Evolutionary conservation across 2,113 vertebrate genomes (phyloP).

Genomic region (Rhinolophus ferrumequinum): DNA sequence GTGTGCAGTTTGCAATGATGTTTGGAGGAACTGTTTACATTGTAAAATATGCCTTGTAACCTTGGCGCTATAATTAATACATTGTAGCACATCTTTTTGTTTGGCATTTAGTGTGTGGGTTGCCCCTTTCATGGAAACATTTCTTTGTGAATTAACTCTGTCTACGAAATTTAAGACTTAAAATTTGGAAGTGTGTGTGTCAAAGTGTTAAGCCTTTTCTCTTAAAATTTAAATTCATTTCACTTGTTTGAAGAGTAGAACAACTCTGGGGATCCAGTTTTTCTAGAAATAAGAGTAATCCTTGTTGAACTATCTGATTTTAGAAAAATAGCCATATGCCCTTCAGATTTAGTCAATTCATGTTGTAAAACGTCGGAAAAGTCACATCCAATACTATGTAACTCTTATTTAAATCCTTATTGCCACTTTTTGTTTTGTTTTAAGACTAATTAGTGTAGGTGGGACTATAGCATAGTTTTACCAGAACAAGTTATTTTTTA

Average conservation of each 20-base stretch:
- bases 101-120: slow-evolving; percentile 20
- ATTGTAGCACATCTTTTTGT: slow-evolving; percentile 3
- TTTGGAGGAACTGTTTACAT: slow-evolving; percentile 13
- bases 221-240: background rate
- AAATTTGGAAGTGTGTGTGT: background rate
- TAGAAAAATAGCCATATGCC: background rate
- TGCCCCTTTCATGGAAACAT: background rate
- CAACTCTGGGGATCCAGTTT: background rate
- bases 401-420: background rate
- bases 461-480: background rate
- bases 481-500: background rate
- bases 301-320: slow-evolving; percentile 12
- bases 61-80: background rate
- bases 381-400: background rate
- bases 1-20: background rate
- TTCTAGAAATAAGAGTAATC: slow-evolving; percentile 6
- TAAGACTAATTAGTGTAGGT: background rate
- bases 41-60: background rate
- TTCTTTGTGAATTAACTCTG: slow-evolving; percentile 30
- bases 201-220: background rate
- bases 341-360: background rate
- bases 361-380: background rate
- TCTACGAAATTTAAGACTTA: background rate
- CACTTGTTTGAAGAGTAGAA: slow-evolving; percentile 31
- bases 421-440: background rate